These are phyloP conservation scores for Tauraco erythrolophus DNA, from an alignment of 2,113 vertebrate species.

Conservation along the genomic window DNA sequence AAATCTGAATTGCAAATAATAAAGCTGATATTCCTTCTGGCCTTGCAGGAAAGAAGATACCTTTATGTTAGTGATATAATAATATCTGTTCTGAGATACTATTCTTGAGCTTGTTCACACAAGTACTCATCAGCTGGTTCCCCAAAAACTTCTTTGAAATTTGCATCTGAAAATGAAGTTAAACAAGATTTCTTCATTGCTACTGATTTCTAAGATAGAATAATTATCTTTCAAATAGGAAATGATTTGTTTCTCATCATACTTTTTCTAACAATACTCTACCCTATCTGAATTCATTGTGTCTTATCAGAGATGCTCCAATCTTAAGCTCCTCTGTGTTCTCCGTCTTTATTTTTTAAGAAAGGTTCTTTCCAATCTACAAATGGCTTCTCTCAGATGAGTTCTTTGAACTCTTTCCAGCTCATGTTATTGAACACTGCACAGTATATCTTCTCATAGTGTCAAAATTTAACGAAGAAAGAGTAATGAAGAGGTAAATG, in stretches of 20 bases:
- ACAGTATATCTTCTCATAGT: neutral
- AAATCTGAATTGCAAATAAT: neutral
- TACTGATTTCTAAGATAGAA: neutral
- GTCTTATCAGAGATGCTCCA: neutral
- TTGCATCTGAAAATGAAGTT: neutral
- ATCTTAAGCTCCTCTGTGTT: neutral
- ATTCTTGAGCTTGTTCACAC: neutral
- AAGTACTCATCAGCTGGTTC: neutral
- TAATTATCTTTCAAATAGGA: neutral
- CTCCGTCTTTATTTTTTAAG: neutral
- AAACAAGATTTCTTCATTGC: neutral
- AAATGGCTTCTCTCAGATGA: neutral
- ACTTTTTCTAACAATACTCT: neutral
- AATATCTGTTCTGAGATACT: neutral
- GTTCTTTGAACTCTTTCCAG: neutral
- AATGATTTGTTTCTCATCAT: neutral
- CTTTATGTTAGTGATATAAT: neutral
- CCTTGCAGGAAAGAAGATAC: neutral
- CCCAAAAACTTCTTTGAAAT: neutral
- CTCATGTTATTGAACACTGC: neutral
- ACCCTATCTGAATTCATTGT: neutral
- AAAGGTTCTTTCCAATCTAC: neutral
- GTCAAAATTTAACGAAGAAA: neutral
- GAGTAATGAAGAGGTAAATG: neutral
- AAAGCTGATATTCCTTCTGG: neutral